Evolutionary conservation across 2,888 invertebrate species (phyloP), one percentile per base, ranked within the genome.

Genomic region (Dorcus hopei): DNA sequence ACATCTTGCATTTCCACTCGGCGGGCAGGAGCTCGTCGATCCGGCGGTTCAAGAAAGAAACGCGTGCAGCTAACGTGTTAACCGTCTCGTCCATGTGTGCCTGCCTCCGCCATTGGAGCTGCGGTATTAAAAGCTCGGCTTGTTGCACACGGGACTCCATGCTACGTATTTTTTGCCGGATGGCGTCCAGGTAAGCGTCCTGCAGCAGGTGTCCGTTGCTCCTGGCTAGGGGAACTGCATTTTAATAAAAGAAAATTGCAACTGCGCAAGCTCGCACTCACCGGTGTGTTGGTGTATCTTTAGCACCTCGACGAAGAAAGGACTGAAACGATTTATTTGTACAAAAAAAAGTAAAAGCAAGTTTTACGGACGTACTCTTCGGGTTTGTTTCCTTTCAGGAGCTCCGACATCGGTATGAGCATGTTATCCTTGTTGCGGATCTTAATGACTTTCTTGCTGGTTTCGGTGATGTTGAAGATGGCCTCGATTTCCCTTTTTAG

Each of bases 121-220:
- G 77, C 8, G 80, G 79, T 16, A 80, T 64, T 49, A 79, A 66
- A 23, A 72, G 68, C 70, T 81, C 81, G 2, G 75, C 72, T 62
- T 74, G 72, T 42, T 74, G 70, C 65, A 81, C 75, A 40, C 82
- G 72, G 38, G 77, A 76, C 68, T 81, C 80, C 65, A 82, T 73
- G 61, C 73, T 74, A 59, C 73, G 69, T 38, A 82, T 72, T 67
- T 80, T 81, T 51, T 77, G 75, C 62, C 76, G 74, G n/a, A 81
- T 76, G 33, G 80, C 79, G 65, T 81, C 80, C 26, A 81, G 73
- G 61, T 81, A 81, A 3, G 78, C 79, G 62, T 80, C 79, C 67
- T 80, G 79, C 47, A 80, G 65, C 19, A 71, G 56, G 61, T 70
- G 73, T 8, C 69, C 67, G 43, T 66, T 68, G 38, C 52, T 61